A percentile compares a stretch with the other conserved stretches of the same genome.
These are phyloP conservation scores for Anableps anableps DNA, from an alignment of 2,797 vertebrate genomes.

Conservation along the genomic window DNA sequence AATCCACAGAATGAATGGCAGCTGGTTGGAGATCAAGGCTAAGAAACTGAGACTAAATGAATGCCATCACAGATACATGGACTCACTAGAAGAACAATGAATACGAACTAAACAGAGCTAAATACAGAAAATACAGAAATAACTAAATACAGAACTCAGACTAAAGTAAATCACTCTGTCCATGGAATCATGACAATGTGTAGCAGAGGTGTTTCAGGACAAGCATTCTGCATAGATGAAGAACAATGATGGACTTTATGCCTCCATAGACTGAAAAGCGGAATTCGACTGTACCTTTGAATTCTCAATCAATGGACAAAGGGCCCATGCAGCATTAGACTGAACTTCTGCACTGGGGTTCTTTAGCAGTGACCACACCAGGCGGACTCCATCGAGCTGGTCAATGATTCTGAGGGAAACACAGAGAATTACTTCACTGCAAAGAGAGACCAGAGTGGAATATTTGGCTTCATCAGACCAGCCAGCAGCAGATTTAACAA, in stretches of 20 bases:
- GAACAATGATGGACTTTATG: slow-evolving; percentile 9
- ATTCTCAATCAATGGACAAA: slow-evolving; percentile 94
- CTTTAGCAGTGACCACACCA: slow-evolving; percentile 95
- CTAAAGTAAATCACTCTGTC: too few relatives aligned
- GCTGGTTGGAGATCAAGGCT: too few relatives aligned
- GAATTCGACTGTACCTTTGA: slow-evolving; percentile 87
- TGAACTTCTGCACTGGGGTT: slow-evolving; percentile 90
- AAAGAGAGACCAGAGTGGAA: slow-evolving; percentile 17
- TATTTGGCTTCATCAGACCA: slow-evolving; percentile 21
- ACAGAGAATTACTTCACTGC: slow-evolving; percentile 8
- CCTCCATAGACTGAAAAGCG: background rate
- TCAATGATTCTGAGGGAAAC: slow-evolving; percentile 87
- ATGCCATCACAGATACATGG: too few relatives aligned
- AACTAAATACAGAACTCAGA: too few relatives aligned
- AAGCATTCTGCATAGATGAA: background rate
- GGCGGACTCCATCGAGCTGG: slow-evolving; percentile 89
- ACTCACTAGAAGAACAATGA: too few relatives aligned
- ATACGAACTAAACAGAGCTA: too few relatives aligned
- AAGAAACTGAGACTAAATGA: too few relatives aligned
- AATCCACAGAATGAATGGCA: too few relatives aligned
- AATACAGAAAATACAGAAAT: too few relatives aligned
- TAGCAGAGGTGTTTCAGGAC: slow-evolving; percentile 24
- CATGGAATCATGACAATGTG: too few relatives aligned
- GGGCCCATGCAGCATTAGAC: slow-evolving; percentile 93
- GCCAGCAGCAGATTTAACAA: slow-evolving; percentile 18